Conservation (phyloP, 2,113 vertebrate genomes). For the Anarrhichthys ocellatus region DNA sequence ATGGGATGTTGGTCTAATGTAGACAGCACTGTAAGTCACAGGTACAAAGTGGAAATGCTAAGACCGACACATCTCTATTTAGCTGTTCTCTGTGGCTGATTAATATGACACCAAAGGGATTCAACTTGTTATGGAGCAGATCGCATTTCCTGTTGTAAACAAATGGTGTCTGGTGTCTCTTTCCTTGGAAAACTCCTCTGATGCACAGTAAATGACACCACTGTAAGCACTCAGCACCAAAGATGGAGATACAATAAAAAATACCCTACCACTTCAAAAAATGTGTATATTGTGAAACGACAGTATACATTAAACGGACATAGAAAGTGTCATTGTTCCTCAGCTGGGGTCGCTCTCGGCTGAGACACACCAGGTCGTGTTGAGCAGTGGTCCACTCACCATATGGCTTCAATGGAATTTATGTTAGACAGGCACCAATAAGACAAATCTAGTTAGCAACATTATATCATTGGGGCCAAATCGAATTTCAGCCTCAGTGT, state of each 20-base stretch:
- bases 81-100: neutral
- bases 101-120: neutral
- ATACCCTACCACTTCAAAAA: neutral
- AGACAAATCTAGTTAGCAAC: conserved; percentile 83
- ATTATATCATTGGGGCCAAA: conserved; percentile 82
- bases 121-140: neutral
- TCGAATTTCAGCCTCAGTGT: conserved; percentile 80
- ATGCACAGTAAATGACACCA: neutral
- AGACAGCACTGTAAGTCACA: neutral
- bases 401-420: conserved; percentile 84
- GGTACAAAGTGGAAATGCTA: neutral
- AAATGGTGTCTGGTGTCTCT: conserved; percentile 8
- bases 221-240: conserved; percentile 3
- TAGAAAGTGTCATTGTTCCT: conserved; percentile 51
- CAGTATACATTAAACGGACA: conserved; percentile 14
- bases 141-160: conserved; percentile 11
- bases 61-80: neutral
- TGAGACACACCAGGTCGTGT: conserved; percentile 46
- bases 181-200: conserved; percentile 3
- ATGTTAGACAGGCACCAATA: conserved; percentile 84
- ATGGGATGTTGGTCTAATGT: neutral
- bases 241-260: conserved; percentile 33
- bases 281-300: conserved; percentile 15
- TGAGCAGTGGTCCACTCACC: conserved; percentile 59
- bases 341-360: conserved; percentile 19